Evolutionary conservation across 2,888 invertebrate genomes (phyloP).

Genomic region (Drosophila cognata): DNA sequence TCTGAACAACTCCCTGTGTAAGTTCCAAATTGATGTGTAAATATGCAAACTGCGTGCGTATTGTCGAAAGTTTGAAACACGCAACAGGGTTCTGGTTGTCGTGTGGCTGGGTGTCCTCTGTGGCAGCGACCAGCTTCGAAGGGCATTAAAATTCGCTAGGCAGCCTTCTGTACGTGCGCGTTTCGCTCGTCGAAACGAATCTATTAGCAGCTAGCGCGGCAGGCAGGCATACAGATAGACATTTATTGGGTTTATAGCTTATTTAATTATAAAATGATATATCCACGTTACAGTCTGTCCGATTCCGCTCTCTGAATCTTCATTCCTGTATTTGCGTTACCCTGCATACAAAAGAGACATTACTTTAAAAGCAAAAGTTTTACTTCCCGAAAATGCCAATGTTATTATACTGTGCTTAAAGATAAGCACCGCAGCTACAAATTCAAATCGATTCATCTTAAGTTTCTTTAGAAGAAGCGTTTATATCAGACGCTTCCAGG

Average conservation of each 20-base stretch:
- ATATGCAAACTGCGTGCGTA: slow-evolving; percentile 72
- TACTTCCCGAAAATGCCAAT: neutral
- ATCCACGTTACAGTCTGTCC: slow-evolving; percentile 21
- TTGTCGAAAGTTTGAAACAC: slow-evolving; percentile 44
- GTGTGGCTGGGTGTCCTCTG: neutral
- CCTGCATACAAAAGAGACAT: neutral
- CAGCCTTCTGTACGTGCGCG: slow-evolving; percentile 23
- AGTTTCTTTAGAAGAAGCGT: neutral
- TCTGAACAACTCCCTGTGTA: neutral
- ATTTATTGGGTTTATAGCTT: slow-evolving; percentile 45
- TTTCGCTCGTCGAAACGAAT: slow-evolving; percentile 1
- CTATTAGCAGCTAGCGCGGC: neutral
- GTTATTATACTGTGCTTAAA: neutral
- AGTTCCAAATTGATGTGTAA: slow-evolving; percentile 60
- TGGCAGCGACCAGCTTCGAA: slow-evolving; percentile 1
- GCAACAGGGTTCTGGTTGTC: slow-evolving; percentile 13
- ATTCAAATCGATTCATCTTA: neutral
- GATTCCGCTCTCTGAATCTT: slow-evolving; percentile 10
- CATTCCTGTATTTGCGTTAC: neutral
- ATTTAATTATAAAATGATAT: slow-evolving; percentile 68
- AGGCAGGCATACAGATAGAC: neutral
- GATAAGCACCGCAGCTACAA: neutral
- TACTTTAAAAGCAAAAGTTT: neutral
- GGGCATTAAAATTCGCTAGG: slow-evolving; percentile 61
- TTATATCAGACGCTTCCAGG: neutral